A percentile compares a stretch with the other conserved stretches of the same genome.
Conservation (phyloP, 2,113 vertebrate species). For the Hydropotes inermis region DNA sequence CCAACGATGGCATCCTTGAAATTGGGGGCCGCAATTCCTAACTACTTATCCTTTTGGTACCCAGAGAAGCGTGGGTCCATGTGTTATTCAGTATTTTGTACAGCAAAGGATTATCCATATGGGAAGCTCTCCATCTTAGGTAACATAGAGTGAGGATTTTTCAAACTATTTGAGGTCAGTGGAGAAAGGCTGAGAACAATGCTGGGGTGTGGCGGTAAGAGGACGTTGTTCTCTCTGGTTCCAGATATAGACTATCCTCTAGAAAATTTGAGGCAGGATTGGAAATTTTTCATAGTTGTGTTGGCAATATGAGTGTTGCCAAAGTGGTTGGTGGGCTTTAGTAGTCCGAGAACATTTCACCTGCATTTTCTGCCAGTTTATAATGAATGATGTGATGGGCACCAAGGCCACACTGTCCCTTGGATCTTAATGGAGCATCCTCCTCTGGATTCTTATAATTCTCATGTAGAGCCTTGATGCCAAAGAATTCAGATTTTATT, state of each 20-base stretch:
- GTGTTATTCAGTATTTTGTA: conserved; percentile 9
- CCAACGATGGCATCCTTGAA: background rate
- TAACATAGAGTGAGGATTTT: background rate
- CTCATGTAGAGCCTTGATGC: background rate
- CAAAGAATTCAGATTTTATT: background rate
- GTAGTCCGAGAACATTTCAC: background rate
- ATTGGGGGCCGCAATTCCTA: background rate
- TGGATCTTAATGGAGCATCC: background rate
- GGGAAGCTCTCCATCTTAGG: background rate
- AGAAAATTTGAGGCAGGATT: conserved; percentile 10
- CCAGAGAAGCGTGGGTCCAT: background rate
- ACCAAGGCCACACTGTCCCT: background rate
- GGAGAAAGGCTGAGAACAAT: background rate
- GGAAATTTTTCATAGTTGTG: background rate
- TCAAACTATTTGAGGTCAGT: background rate
- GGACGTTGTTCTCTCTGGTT: background rate
- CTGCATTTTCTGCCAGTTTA: background rate
- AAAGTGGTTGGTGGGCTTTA: background rate
- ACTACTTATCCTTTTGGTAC: background rate
- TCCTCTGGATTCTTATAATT: background rate
- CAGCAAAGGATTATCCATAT: background rate
- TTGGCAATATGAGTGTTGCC: background rate
- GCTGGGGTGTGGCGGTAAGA: background rate
- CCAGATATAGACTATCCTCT: background rate
- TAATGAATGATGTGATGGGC: background rate